Base-by-base conservation (phyloP, 2,888 invertebrate species). In the Elegia similella region DNA sequence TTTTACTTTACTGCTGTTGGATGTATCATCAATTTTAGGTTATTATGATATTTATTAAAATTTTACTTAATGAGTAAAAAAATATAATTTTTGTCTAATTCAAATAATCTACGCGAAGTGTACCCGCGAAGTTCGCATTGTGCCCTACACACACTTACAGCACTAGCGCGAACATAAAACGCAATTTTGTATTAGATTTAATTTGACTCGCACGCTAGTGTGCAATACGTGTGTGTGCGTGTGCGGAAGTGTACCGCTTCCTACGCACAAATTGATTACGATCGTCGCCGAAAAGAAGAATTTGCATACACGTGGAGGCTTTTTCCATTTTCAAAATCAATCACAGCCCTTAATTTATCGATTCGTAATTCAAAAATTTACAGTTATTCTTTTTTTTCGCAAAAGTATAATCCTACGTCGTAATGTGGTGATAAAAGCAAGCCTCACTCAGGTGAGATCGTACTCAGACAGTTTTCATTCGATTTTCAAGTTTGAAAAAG, bases 121-220 rank as follows among this genome's bases (percentile, higher is more conserved):
- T 90, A 89, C 88, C 57, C 62, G 80, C 81, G 80, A 50, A 81
- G 80, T 75, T 87, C 84, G 81, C 82, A 88, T 86, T 88, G 89
- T 88, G 76, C 83, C 82, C 81, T 76, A 83, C 86, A 83, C 88
- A 88, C 89, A 87, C 88, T 77, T 75, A 78, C 82, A 81, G 76
- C 80, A 82, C 86, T 84, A 86, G 82, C 85, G 80, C 70, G 82
- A 88, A 88, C 88, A 88, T 89, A 89, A 90, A 89, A 91, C 90
- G 91, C 89, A 90, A 90, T 90, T 91, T 90, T 89, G 90, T 91
- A 90, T 90, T 90, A 91, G 91, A 91, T 90, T 90, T 90, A 91
- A 91, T 91, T 90, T 89, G 90, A 80, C 77, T 76, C 80, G 73
- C 76, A 78, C 80, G 74, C 73, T 59, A 54, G 78, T 75, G 80